Evolutionary conservation across 2,113 vertebrate species (phyloP), one percentile per base, ranked within the genome.

Genomic region (Corythaixoides concolor): DNA sequence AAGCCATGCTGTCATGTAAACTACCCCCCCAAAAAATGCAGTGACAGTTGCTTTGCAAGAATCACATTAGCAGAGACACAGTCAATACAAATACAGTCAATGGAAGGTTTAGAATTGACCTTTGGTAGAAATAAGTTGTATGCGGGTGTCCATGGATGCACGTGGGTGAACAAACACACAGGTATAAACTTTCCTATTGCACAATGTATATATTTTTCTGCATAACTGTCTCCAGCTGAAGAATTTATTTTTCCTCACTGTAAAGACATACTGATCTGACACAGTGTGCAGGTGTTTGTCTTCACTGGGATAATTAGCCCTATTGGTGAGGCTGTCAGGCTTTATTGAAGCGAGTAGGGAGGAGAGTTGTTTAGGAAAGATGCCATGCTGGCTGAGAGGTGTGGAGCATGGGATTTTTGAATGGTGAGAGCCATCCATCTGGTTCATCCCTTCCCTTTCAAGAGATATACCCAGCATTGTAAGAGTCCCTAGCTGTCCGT

Each of bases 131-230:
- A 63, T 47, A 73, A 80, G 50, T 26, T 16, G 5, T 28, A 15
- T 30, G 5, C 22, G 23, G 47, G 16, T 43, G 32, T 64, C 73
- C 30, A 23, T 23, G 56, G 6, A 32, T 78, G 41, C 41, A 67
- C 2, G 0, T 9, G 6, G n/a, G 49, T 72, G 53, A 78, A 39
- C 23, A 49, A 73, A 63, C 32, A 52, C 53, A 33, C 0, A 0
- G 23, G 37, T 43, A 67, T 24, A 72, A 59, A 64, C 14, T 47
- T 49, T 50, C 16, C 35, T 60, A 5, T 52, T 80, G 14, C 26
- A 70, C 9, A 37, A 5, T 10, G 6, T 26, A 17, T 74, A 8
- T 77, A 16, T 90, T 84, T 84, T 79, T 62, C 63, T 88, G 13
- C 1, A 0, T 52, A 74, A 41, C 13, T 18, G 18, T 56, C 59